Percentiles rank a stretch among this genome's conserved stretches.
Conservation (phyloP, 2,888 invertebrate species). For the Gryllus longicercus region DNA sequence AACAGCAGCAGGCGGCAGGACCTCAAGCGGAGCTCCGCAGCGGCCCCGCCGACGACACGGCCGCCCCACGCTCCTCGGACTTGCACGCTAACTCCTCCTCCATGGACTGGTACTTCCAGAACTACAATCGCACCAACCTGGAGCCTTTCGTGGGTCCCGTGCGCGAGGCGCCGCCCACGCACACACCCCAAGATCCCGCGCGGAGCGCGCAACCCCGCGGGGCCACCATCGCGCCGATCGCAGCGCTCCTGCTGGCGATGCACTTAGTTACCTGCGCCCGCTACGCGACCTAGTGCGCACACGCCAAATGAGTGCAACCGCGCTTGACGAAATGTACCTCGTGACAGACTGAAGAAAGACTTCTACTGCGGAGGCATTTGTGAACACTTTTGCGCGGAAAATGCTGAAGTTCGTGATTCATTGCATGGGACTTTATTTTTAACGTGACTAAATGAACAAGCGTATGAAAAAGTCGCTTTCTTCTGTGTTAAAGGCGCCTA, state of each 20-base stretch:
- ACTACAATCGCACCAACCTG: constrained; percentile 66
- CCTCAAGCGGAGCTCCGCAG: constrained; percentile 39
- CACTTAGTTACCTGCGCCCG: too few relatives aligned
- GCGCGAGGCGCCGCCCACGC: neutral
- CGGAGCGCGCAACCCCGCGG: neutral
- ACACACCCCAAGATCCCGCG: neutral
- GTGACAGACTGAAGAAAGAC: too few relatives aligned
- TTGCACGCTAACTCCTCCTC: constrained; percentile 28
- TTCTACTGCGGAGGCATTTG: too few relatives aligned
- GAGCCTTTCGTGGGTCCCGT: constrained; percentile 50
- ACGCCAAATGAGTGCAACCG: too few relatives aligned
- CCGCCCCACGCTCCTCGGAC: constrained; percentile 36
- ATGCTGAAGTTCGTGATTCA: too few relatives aligned
- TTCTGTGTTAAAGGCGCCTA: too few relatives aligned
- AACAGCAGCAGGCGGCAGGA: constrained; percentile 38
- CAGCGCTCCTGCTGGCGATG: constrained; percentile 1
- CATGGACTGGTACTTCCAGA: constrained; percentile 74
- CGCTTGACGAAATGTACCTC: too few relatives aligned
- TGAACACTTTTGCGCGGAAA: too few relatives aligned
- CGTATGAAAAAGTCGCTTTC: too few relatives aligned
- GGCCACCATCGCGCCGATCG: neutral
- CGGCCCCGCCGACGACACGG: constrained; percentile 24
- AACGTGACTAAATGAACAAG: too few relatives aligned
- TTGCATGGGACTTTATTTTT: too few relatives aligned
- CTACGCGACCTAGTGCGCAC: too few relatives aligned